Base-by-base conservation (phyloP, 1,140 invertebrate species). In the Vanessa atalanta region DNA sequence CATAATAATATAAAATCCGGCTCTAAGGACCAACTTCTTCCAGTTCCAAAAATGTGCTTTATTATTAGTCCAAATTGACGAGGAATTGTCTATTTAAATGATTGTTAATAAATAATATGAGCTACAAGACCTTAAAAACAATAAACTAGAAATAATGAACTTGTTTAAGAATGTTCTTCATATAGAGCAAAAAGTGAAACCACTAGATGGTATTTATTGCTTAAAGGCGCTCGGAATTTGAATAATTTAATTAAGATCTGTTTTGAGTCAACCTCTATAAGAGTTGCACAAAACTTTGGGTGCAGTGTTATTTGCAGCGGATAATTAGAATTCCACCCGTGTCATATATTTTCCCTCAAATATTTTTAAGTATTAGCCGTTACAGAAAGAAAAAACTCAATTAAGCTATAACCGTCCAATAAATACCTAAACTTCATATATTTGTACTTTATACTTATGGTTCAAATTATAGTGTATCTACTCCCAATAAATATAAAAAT, bases 201-300 rank as follows among this genome's bases (percentile, higher is more conserved):
- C 51, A 15, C 50, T n/a, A 67, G 26, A 67, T 13, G 4, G 64
- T 50, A 20, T 51, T 65, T 48, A 50, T 66, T 53, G 51, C 65
- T 31, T 55, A 53, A 15, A 15, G 50, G 26, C 20, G 15, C 20
- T 53, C 65, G 64, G 60, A 65, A 66, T 76, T 79, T 76, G 65
- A 76, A 79, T 79, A 66, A 79, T 76, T 76, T 74, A 79, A 79
- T 76, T 72, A 77, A 77, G 65, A 65, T 70, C 67, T 50, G 73
- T 71, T 79, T 76, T 79, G 75, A 79, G 72, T 70, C 70, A 64
- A 72, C 51, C 51, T 51, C 66, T 69, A 50, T 51, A 77, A 65
- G 74, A 76, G 75, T 73, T 71, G 57, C 74, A 71, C 71, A 26
- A 53, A 57, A 65, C 26, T 55, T 53, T 72, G 48, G 75, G 74